phyloP scores from a whole-genome alignment of 2,797 vertebrate species.

The Halcyon smyrnensis region DNA sequence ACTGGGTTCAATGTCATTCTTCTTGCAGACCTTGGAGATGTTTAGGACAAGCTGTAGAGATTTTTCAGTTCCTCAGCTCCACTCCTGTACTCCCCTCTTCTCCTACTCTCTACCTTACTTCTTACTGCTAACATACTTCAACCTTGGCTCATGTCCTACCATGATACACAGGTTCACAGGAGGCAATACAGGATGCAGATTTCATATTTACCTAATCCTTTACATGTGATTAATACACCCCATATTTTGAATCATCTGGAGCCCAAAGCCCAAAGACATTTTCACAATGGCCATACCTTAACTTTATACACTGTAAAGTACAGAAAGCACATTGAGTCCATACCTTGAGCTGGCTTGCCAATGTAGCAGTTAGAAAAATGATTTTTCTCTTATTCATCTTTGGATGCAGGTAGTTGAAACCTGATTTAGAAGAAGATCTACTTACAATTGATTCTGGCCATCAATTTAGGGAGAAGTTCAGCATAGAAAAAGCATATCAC shows the following conservation, averaged over 20 bases:
- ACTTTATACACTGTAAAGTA: neutral
- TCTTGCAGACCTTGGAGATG: neutral
- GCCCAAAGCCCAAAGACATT: neutral
- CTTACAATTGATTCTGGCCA: neutral
- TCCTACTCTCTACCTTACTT: neutral
- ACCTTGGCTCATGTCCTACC: neutral
- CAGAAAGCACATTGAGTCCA: neutral
- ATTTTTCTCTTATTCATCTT: neutral
- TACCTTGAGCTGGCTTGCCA: neutral
- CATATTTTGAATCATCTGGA: neutral
- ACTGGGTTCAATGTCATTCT: rapidly evolving
- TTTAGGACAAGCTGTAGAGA: neutral
- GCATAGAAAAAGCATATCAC: neutral
- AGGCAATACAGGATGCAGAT: neutral
- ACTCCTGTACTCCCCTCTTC: neutral
- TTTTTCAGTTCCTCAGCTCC: neutral
- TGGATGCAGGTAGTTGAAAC: neutral
- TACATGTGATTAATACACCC: neutral
- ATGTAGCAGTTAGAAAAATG: neutral
- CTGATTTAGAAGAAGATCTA: neutral
- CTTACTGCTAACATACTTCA: neutral
- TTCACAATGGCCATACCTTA: neutral
- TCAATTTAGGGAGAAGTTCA: neutral
- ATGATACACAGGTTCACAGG: neutral
- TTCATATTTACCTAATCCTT: neutral